A percentile compares a stretch with the other conserved stretches of the same genome.
phyloP scores from a whole-genome alignment of 2,888 invertebrate genomes.

The Ophonus ardosiacus region DNA sequence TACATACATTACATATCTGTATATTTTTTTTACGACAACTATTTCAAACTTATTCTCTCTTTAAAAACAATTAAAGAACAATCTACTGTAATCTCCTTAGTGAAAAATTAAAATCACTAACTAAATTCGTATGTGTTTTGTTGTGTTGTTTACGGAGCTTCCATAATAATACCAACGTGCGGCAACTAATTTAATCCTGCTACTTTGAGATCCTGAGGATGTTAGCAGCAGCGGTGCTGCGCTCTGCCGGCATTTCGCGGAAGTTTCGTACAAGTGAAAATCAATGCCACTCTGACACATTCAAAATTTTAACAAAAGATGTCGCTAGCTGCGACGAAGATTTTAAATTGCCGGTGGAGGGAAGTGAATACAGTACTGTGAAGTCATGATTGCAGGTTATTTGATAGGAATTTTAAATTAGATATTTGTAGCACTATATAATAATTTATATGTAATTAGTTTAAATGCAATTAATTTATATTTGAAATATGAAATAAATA shows the following conservation, averaged over 20 bases:
- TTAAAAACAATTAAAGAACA: background rate
- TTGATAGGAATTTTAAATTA: background rate
- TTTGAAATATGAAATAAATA: no score
- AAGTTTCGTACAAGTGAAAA: conserved; percentile 57
- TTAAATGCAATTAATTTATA: no score
- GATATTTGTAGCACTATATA: background rate
- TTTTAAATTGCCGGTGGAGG: conserved; percentile 1
- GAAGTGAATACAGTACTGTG: background rate
- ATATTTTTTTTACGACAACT: no score
- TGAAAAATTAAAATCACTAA: conserved; percentile 71
- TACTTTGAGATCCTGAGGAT: conserved; percentile 5
- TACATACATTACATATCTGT: no score
- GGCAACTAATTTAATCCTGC: conserved; percentile 13
- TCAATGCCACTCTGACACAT: conserved; percentile 46
- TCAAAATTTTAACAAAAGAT: conserved; percentile 46
- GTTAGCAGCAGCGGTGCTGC: conserved; percentile 37
- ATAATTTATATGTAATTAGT: background rate
- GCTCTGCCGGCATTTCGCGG: conserved; percentile 39
- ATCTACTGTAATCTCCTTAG: conserved; percentile 43
- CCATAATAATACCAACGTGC: conserved; percentile 70
- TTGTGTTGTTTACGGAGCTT: conserved; percentile 71
- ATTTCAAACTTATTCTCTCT: background rate
- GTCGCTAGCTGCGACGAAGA: conserved; percentile 43
- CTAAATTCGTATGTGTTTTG: conserved; percentile 67
- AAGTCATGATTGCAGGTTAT: background rate